Evolutionary conservation across 2,888 invertebrate genomes (phyloP).

Genomic region (Clanis bilineata): DNA sequence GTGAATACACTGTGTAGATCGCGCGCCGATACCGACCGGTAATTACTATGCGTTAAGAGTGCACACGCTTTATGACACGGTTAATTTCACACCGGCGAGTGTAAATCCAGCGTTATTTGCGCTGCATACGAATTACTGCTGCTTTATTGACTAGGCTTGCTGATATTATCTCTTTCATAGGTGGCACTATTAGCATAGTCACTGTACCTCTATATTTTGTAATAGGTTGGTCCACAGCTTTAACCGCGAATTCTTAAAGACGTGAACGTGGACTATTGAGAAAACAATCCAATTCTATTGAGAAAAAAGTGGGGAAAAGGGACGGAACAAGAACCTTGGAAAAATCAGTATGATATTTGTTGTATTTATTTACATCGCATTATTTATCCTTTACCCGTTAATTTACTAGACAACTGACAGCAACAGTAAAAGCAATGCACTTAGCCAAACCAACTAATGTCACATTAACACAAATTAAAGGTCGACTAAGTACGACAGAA

Average conservation of each 20-base stretch:
- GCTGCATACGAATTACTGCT: constrained; percentile 4
- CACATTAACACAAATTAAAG: neutral
- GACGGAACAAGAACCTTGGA: too few relatives aligned
- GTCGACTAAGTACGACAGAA: neutral
- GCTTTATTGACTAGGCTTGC: neutral
- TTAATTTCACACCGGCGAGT: constrained; percentile 22
- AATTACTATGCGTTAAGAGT: constrained; percentile 33
- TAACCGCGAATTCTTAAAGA: too few relatives aligned
- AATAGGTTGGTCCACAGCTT: too few relatives aligned
- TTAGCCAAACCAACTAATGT: neutral
- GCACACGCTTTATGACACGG: constrained; percentile 24
- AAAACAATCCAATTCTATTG: too few relatives aligned
- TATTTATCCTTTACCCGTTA: neutral
- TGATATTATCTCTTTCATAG: neutral
- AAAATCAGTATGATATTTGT: too few relatives aligned
- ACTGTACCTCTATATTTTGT: neutral
- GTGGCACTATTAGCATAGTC: neutral
- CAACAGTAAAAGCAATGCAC: neutral
- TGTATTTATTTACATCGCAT: neutral
- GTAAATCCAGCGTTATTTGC: constrained; percentile 9
- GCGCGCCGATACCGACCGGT: constrained; percentile 31
- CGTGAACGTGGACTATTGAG: too few relatives aligned
- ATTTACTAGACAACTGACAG: neutral
- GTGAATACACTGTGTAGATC: constrained; percentile 24
- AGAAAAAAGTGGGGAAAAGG: too few relatives aligned